Evolutionary conservation across 2,113 vertebrate genomes (phyloP).

Genomic region (Hiodon tergisus): DNA sequence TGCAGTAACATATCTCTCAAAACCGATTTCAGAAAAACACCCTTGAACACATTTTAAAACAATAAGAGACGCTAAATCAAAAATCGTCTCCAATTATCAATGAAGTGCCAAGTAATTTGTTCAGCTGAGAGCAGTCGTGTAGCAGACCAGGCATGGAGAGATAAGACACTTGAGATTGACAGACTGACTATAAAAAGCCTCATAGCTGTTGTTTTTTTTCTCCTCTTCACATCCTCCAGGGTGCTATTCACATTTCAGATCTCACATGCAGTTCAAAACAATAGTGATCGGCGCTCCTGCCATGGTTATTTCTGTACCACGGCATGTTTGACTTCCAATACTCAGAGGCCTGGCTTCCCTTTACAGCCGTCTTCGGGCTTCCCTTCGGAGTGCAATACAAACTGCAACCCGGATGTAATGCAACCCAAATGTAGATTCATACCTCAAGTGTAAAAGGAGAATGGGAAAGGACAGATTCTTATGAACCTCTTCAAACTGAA

Average conservation of each 20-base stretch:
- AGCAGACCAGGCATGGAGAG: slow-evolving; percentile 13
- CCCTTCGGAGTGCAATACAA: not conserved
- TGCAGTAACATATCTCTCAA: slow-evolving; percentile 47
- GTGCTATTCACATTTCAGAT: slow-evolving; percentile 40
- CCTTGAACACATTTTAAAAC: slow-evolving; percentile 61
- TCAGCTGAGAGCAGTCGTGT: slow-evolving; percentile 35
- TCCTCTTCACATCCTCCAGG: slow-evolving; percentile 57
- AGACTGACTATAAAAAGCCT: slow-evolving; percentile 23
- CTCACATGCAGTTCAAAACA: slow-evolving; percentile 38
- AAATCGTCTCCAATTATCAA: slow-evolving; percentile 57
- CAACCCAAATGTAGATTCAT: not conserved
- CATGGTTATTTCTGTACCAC: not conserved
- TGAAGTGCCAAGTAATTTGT: slow-evolving; percentile 64
- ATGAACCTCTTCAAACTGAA: slow-evolving; percentile 17
- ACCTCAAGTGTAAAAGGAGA: not conserved
- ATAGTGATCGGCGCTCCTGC: not conserved
- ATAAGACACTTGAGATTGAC: slow-evolving; percentile 4
- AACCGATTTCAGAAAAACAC: slow-evolving; percentile 63
- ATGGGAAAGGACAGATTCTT: too few species aligned
- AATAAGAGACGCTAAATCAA: slow-evolving; percentile 52
- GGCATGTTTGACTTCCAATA: not conserved
- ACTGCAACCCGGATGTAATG: not conserved
- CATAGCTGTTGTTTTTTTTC: slow-evolving; percentile 41
- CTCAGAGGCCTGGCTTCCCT: not conserved
- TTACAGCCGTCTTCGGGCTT: not conserved